These are phyloP conservation scores for Bombyx mandarina DNA, from an alignment of 1,140 invertebrate species.

Conservation along the genomic window DNA sequence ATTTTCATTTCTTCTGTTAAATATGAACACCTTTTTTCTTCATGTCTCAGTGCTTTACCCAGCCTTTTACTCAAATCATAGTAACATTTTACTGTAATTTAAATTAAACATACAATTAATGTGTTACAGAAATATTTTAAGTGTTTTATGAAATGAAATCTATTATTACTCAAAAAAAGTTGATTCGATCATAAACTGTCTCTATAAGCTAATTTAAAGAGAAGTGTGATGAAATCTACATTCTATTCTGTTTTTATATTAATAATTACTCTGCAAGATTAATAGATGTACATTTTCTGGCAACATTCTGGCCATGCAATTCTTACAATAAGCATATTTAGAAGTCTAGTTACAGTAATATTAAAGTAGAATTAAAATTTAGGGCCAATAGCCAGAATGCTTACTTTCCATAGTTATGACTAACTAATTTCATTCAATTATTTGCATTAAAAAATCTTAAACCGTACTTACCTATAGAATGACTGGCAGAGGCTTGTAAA, in stretches of 20 bases:
- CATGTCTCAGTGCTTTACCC: conserved; percentile 89
- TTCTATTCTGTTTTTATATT: no score
- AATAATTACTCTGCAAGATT: no score
- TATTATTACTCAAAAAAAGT: conserved; percentile 79
- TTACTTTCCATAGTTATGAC: not conserved
- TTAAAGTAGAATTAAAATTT: not conserved
- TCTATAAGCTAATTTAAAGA: not conserved
- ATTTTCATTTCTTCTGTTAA: conserved; percentile 90
- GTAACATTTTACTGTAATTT: conserved; percentile 86
- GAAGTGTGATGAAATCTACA: not conserved
- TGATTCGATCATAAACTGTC: not conserved
- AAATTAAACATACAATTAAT: not conserved
- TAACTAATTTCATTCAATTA: not conserved
- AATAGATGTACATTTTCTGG: no score
- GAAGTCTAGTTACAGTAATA: not conserved
- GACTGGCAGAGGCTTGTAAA: conserved; percentile 88
- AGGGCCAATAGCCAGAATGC: not conserved
- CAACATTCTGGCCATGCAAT: no score
- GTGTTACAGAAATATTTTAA: not conserved
- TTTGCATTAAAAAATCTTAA: conserved; percentile 2
- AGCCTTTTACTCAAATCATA: conserved; percentile 93
- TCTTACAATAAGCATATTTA: no score
- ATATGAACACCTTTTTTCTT: conserved; percentile 92
- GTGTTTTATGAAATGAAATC: conserved; percentile 33
- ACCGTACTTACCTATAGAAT: conserved; percentile 79